Percentiles rank a stretch among this genome's conserved stretches.
Evolutionary conservation across 2,113 vertebrate genomes (phyloP).

Genomic region (Castor canadensis): DNA sequence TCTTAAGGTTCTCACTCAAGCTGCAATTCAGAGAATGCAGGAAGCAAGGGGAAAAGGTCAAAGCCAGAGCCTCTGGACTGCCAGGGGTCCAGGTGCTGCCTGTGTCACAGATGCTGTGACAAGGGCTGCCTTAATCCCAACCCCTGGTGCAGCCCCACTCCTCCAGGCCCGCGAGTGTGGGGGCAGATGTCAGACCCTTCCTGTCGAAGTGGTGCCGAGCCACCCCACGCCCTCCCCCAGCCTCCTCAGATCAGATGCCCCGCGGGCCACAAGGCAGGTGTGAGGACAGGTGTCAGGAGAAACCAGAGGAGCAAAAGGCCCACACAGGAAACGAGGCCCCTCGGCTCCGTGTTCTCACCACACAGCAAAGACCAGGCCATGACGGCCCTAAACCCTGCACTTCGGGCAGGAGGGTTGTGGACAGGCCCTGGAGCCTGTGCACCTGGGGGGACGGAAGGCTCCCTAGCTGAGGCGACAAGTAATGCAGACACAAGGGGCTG

Average conservation of each 20-base stretch:
- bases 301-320: background rate
- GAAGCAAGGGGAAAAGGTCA: slow-evolving; percentile 13
- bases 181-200: slow-evolving; percentile 41
- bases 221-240: background rate
- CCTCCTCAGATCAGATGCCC: background rate
- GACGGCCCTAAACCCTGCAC: background rate
- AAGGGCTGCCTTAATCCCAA: slow-evolving; percentile 57
- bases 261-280: slow-evolving; percentile 1
- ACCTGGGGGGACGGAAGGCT: background rate
- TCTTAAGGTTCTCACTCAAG: background rate
- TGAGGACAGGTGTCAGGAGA: background rate
- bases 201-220: background rate
- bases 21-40: slow-evolving; percentile 40
- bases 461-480: background rate
- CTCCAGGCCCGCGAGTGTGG: background rate
- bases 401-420: background rate
- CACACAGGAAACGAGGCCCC: background rate
- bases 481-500: background rate
- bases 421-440: background rate
- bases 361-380: background rate
- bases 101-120: slow-evolving; percentile 51
- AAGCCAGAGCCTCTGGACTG: background rate
- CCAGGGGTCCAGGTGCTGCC: slow-evolving; percentile 55
- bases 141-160: slow-evolving; percentile 49
- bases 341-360: background rate